phyloP scores from a whole-genome alignment of 92 coral and sea anemone species.

The Bergia sp. region DNA sequence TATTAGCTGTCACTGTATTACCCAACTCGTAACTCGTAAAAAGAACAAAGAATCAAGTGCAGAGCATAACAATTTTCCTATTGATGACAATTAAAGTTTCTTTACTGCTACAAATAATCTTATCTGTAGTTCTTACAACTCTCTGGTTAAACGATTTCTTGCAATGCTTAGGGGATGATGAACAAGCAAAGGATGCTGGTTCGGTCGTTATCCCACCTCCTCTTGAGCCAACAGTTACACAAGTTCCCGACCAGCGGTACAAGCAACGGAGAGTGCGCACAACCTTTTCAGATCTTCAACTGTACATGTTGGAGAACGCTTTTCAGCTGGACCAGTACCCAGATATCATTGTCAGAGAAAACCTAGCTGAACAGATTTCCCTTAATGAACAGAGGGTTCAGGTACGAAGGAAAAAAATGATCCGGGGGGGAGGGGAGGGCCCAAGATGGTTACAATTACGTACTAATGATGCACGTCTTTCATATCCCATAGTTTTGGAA shows the following conservation, averaged over 20 bases:
- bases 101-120: too few species aligned
- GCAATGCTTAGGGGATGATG: background rate
- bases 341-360: constrained; percentile 16
- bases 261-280: constrained; percentile 35
- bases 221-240: constrained; percentile 1
- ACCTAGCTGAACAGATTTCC: background rate
- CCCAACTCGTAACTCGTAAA: too few species aligned
- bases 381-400: constrained; percentile 29
- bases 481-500: too few species aligned
- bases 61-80: too few species aligned
- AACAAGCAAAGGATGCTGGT: background rate
- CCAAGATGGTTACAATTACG: too few species aligned
- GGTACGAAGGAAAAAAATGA: background rate
- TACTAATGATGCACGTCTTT: too few species aligned
- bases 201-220: background rate
- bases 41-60: too few species aligned
- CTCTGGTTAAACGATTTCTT: too few species aligned
- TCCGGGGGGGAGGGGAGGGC: too few species aligned
- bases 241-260: constrained; percentile 19
- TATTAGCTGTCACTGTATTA: too few species aligned
- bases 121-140: too few species aligned
- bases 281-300: constrained; percentile 27
- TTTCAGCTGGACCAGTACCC: constrained; percentile 37
- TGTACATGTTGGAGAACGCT: constrained; percentile 5
- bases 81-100: too few species aligned